These are phyloP conservation scores for Nysson spinosus DNA, from an alignment of 2,888 invertebrate species.

Conservation along the genomic window DNA sequence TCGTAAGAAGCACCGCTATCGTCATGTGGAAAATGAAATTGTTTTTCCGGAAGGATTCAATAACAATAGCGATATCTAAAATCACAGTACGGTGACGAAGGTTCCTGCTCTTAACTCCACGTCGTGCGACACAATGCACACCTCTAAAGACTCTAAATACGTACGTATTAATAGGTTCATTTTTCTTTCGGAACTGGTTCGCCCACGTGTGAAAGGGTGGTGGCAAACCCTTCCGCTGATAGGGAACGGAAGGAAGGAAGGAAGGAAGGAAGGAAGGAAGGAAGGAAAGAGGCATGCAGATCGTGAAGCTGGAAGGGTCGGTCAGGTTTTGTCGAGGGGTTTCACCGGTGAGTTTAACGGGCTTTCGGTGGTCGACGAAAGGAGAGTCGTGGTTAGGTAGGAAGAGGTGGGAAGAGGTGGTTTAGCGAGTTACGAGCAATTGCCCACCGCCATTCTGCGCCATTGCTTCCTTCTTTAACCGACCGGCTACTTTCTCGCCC, in stretches of 20 bases:
- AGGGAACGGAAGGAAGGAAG: slow-evolving; percentile 43
- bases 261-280: slow-evolving; percentile 52
- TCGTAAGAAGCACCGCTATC: no score
- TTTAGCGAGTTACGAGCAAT: slow-evolving; percentile 72
- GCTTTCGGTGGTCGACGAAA: slow-evolving; percentile 55
- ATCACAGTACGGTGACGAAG: no score
- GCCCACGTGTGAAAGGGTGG: slow-evolving; percentile 11
- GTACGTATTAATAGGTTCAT: slow-evolving; percentile 57
- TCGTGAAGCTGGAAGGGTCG: slow-evolving; percentile 57
- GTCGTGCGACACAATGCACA: slow-evolving; percentile 59
- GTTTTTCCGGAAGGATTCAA: neutral
- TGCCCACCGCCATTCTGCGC: slow-evolving; percentile 71
- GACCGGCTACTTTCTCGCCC: slow-evolving; percentile 54
- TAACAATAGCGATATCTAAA: slow-evolving; percentile 11
- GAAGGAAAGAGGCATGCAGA: slow-evolving; percentile 57
- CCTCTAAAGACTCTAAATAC: slow-evolving; percentile 60
- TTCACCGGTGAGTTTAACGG: slow-evolving; percentile 59
- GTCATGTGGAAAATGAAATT: slow-evolving; percentile 8
- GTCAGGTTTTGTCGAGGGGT: slow-evolving; percentile 51
- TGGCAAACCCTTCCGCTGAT: slow-evolving; percentile 46
- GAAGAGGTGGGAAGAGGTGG: slow-evolving; percentile 54
- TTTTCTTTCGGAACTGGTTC: slow-evolving; percentile 28
- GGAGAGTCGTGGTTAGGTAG: slow-evolving; percentile 48
- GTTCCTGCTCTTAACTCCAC: slow-evolving; percentile 1
- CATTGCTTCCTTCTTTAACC: slow-evolving; percentile 67